These are phyloP conservation scores for Drosophila pegasa DNA, from an alignment of 2,888 invertebrate genomes.

Conservation along the genomic window DNA sequence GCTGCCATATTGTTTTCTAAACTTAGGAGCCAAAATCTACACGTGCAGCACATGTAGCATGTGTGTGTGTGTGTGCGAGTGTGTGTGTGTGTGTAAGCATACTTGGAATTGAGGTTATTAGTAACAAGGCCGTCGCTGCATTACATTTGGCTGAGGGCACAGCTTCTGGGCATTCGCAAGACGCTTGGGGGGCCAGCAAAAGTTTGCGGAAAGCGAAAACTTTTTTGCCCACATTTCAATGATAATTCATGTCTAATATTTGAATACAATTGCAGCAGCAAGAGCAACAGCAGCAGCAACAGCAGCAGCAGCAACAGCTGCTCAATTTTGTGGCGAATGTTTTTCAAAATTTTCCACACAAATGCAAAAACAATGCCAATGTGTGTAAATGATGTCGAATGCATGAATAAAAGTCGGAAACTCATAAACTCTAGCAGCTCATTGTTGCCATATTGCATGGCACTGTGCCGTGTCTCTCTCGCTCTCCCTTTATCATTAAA, in stretches of 20 bases:
- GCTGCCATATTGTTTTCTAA: conserved; percentile 59
- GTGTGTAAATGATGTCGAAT: conserved; percentile 65
- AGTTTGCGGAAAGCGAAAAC: conserved; percentile 64
- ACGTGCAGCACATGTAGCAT: conserved; percentile 25
- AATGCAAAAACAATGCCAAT: conserved; percentile 52
- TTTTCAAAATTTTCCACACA: conserved; percentile 30
- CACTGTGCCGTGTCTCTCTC: conserved; percentile 11
- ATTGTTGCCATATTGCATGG: conserved; percentile 41
- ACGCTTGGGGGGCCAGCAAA: conserved; percentile 27
- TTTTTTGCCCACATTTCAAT: conserved; percentile 67
- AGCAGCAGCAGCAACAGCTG: conserved; percentile 46
- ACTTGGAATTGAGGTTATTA: conserved; percentile 76
- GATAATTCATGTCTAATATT: conserved; percentile 77
- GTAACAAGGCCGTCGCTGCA: conserved; percentile 76
- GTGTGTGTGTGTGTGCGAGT: conserved; percentile 18
- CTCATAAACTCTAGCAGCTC: conserved; percentile 54
- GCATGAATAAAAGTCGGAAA: conserved; percentile 59
- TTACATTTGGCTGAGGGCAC: conserved; percentile 34
- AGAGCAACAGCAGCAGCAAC: conserved; percentile 25
- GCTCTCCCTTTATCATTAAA: conserved; percentile 6
- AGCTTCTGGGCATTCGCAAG: conserved; percentile 3
- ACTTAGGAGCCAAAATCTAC: conserved; percentile 21
- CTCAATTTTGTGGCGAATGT: conserved; percentile 36
- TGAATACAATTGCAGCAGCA: conserved; percentile 70
- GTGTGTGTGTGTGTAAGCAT: conserved; percentile 24